Evolutionary conservation across 2,113 vertebrate species (phyloP), one percentile per base, ranked within the genome.

Genomic region (Cyprinus carpio): DNA sequence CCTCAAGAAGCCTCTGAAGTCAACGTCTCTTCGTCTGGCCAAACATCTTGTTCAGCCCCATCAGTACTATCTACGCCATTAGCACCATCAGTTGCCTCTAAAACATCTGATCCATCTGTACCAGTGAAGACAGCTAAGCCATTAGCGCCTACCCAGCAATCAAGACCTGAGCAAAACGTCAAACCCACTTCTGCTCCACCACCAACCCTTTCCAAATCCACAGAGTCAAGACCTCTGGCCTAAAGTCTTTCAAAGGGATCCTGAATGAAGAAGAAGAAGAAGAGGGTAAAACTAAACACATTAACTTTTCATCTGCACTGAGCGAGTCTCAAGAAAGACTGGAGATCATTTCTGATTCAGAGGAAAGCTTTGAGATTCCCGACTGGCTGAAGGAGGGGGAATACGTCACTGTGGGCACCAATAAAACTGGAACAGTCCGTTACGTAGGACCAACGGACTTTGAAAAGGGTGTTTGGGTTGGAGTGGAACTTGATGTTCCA

Each of bases 301-400:
- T 29, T 15, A 62, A 88, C 51, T 49, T 54, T n/a, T 31, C 34
- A 31, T 81, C 83, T 18, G 43, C 58, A 10, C 15, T 81, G 43
- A 58, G n/a, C 25, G 78, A 86, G 0, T 89, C 87, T 0, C 89
- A 92, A 69, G 96, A 96, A 40, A 95, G 93, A 69, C 92, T 94
- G 58, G 97, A 97, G 79, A 94, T 94, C 54, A 71, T 87, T 20
- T 95, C 96, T 0, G 97, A 98, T 80, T 82, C 82, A 15, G 95
- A 96, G 0, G 94, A 93, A 85, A 94, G 93, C n/a, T 91, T 93
- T 12, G 88, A 90, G 64, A 93, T 72, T n/a, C 97, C 97, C 0
- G 96, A 96, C 46, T 99, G 98, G 98, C 95, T 99, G 87, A 96
- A 88, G 1, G 97, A 97, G 64, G 97, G 97, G 0, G 95, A 96